These are phyloP conservation scores for Heliconius eleuchia DNA, from an alignment of 1,140 invertebrate genomes.

Conservation along the genomic window DNA sequence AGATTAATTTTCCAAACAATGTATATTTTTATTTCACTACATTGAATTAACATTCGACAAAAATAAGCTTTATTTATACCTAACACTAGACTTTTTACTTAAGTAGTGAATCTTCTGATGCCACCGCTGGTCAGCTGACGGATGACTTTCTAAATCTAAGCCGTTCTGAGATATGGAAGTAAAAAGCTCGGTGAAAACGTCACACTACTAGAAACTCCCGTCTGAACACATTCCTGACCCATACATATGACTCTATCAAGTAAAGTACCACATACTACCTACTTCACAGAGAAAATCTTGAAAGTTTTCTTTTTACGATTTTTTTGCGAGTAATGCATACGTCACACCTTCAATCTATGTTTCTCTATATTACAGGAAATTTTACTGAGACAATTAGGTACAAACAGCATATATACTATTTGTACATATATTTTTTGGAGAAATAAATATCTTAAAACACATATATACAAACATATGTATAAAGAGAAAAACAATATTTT, in stretches of 20 bases:
- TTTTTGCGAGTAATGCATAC: neutral
- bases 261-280: slow-evolving; percentile 37
- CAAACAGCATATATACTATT: too few relatives aligned
- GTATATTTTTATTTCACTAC: too few relatives aligned
- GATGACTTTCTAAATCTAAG: slow-evolving; percentile 80
- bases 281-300: slow-evolving; percentile 31
- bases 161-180: slow-evolving; percentile 56
- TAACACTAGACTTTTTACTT: neutral
- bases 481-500: too few relatives aligned
- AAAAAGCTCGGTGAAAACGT: slow-evolving; percentile 75
- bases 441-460: too few relatives aligned
- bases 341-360: neutral
- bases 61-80: too few relatives aligned
- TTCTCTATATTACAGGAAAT: neutral
- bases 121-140: slow-evolving; percentile 64
- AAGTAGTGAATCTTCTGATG: slow-evolving; percentile 49
- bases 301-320: slow-evolving; percentile 33
- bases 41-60: too few relatives aligned
- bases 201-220: slow-evolving; percentile 68
- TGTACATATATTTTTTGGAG: too few relatives aligned
- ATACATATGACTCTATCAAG: slow-evolving; percentile 51
- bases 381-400: too few relatives aligned
- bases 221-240: slow-evolving; percentile 58
- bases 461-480: too few relatives aligned
- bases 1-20: neutral